Percentiles rank a stretch among this genome's conserved stretches.
phyloP scores from a whole-genome alignment of 37 sponge, comb jelly and placozoan species.

The Ianthella basta region DNA sequence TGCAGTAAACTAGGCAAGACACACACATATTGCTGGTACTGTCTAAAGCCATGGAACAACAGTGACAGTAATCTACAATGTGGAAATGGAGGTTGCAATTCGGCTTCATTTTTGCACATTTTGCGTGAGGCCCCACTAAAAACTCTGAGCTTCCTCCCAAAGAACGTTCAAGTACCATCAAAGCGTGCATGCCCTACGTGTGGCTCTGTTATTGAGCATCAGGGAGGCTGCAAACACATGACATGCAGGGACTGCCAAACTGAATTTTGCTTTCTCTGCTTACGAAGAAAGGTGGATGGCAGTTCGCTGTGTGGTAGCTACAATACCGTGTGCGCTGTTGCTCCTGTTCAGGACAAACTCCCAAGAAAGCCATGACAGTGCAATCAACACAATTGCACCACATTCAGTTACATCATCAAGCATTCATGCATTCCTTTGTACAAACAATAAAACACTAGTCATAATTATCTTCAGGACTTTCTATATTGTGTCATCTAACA shows the following conservation, averaged over 20 bases:
- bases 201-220: constrained; percentile 56
- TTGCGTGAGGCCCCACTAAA: constrained; percentile 41
- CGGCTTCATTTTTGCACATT: not conserved
- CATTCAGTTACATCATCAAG: no score
- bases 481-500: no score
- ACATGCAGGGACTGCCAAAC: constrained; percentile 38
- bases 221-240: constrained; percentile 60
- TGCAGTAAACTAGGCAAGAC: constrained; percentile 33
- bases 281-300: constrained; percentile 13
- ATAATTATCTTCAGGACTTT: no score
- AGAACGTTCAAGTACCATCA: constrained; percentile 48
- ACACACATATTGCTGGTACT: constrained; percentile 46
- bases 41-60: constrained; percentile 49
- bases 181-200: constrained; percentile 51
- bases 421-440: no score
- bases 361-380: not conserved
- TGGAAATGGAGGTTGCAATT: constrained; percentile 51
- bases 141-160: constrained; percentile 2
- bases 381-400: no score
- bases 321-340: constrained; percentile 45
- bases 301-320: constrained; percentile 51
- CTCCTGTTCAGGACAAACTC: constrained; percentile 28
- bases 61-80: constrained; percentile 15
- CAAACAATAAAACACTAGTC: no score
- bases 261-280: constrained; percentile 62